These are phyloP conservation scores for Drosophila borealis DNA, from an alignment of 2,888 invertebrate species.

Conservation along the genomic window DNA sequence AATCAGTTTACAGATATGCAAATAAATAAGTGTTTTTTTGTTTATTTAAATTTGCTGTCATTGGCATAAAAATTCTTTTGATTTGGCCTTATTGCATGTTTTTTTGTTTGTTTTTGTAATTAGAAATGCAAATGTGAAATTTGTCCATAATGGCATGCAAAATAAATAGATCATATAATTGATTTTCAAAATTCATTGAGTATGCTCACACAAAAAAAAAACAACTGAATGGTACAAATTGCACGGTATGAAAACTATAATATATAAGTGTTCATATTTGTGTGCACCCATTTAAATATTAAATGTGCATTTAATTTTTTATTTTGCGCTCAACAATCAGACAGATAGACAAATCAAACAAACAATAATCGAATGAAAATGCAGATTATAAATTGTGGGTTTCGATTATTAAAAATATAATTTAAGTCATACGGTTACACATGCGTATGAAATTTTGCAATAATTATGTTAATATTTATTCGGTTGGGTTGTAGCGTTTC, in stretches of 20 bases:
- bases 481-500: slow-evolving; percentile 17
- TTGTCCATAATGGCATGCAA: slow-evolving; percentile 26
- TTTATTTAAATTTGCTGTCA: slow-evolving; percentile 6
- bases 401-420: slow-evolving; percentile 30
- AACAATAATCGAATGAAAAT: slow-evolving; percentile 36
- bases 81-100: slow-evolving; percentile 9
- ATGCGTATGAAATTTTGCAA: slow-evolving; percentile 26
- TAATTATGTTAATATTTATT: slow-evolving; percentile 52
- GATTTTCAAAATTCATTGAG: slow-evolving; percentile 27
- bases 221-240: not conserved
- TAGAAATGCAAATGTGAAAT: slow-evolving; percentile 57
- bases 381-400: slow-evolving; percentile 44
- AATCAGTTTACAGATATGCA: slow-evolving; percentile 23
- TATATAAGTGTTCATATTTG: not conserved
- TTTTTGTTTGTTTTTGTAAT: slow-evolving; percentile 41
- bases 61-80: slow-evolving; percentile 18
- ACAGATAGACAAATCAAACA: slow-evolving; percentile 15
- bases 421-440: slow-evolving; percentile 25
- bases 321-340: not conserved
- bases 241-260: no score
- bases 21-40: slow-evolving; percentile 19
- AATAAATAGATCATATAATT: slow-evolving; percentile 53
- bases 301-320: slow-evolving; percentile 9
- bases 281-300: slow-evolving; percentile 1
- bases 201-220: not conserved